A percentile compares a stretch with the other conserved stretches of the same genome.
These are phyloP conservation scores for Hippocampus mohnikei DNA, from an alignment of 2,113 vertebrate genomes.

Conservation along the genomic window DNA sequence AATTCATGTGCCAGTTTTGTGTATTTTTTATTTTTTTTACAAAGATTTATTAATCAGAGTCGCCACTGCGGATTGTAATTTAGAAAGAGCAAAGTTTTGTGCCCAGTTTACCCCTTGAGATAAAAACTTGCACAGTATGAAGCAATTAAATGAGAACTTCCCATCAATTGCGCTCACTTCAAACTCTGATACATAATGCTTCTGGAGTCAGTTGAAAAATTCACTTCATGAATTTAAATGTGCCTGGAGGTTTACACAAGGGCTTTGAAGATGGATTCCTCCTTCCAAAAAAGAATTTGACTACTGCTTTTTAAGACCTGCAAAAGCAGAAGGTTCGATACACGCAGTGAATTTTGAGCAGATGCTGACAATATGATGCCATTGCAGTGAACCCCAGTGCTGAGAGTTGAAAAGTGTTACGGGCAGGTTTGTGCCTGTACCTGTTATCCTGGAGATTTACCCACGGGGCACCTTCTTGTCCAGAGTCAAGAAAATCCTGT, in stretches of 20 bases:
- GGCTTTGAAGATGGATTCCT: slow-evolving; percentile 37
- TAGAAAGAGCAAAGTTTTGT: slow-evolving; percentile 24
- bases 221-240: slow-evolving; percentile 51
- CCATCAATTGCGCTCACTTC: slow-evolving; percentile 25
- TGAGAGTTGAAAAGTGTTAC: slow-evolving; percentile 40
- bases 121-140: slow-evolving; percentile 45
- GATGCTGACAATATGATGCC: slow-evolving; percentile 22
- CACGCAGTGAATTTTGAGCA: slow-evolving; percentile 21
- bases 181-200: slow-evolving; percentile 34
- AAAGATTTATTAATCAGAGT: slow-evolving; percentile 33
- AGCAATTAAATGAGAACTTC: slow-evolving; percentile 42
- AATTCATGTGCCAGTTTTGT: slow-evolving; percentile 18
- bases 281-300: slow-evolving; percentile 25
- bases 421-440: slow-evolving; percentile 54
- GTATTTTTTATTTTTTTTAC: slow-evolving; percentile 13
- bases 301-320: slow-evolving; percentile 29
- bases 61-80: slow-evolving; percentile 21
- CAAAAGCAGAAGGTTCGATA: slow-evolving; percentile 41
- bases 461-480: slow-evolving; percentile 32
- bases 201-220: slow-evolving; percentile 32
- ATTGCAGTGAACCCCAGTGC: slow-evolving; percentile 33
- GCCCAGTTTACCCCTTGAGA: slow-evolving; percentile 23
- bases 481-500: slow-evolving; percentile 33
- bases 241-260: slow-evolving; percentile 30
- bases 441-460: slow-evolving; percentile 49